Evolutionary conservation across 2,888 invertebrate species (phyloP).

Genomic region (Rotaria sp.): DNA sequence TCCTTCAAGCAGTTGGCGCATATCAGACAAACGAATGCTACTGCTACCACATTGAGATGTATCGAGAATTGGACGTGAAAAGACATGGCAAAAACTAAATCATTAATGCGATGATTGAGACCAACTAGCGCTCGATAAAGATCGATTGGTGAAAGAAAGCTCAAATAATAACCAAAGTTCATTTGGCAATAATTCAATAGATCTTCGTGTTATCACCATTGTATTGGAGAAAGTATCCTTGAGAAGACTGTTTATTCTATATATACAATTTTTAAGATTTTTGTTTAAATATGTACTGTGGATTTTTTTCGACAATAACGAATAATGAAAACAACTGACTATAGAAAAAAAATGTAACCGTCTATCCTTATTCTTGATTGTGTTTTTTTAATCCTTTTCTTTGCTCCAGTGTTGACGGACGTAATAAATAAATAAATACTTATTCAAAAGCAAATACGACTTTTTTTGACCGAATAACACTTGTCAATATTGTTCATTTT

Average conservation of each 20-base stretch:
- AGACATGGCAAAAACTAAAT: not conserved
- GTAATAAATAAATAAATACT: too few relatives aligned
- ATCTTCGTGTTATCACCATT: not conserved
- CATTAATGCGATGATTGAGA: not conserved
- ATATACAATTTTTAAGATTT: not conserved
- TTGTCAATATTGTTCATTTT: not conserved
- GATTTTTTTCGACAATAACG: not conserved
- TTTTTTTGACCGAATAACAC: not conserved
- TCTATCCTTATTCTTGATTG: not conserved
- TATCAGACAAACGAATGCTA: not conserved
- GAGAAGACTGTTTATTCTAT: not conserved
- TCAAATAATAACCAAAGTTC: conserved; percentile 7
- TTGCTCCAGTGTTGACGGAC: not conserved
- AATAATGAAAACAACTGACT: not conserved
- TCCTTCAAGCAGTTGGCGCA: not conserved
- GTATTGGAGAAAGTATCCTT: not conserved
- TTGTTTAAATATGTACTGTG: not conserved
- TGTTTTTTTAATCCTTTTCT: not conserved
- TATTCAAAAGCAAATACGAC: too few relatives aligned
- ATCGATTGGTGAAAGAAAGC: not conserved
- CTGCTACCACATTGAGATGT: not conserved
- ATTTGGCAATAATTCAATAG: not conserved
- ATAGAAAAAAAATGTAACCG: not conserved
- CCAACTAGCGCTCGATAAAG: not conserved
- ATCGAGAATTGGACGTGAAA: conserved; percentile 6